Percentiles rank a stretch among this genome's conserved stretches.
phyloP scores from a whole-genome alignment of 2,797 vertebrate species.

The Gambusia yucatana region DNA sequence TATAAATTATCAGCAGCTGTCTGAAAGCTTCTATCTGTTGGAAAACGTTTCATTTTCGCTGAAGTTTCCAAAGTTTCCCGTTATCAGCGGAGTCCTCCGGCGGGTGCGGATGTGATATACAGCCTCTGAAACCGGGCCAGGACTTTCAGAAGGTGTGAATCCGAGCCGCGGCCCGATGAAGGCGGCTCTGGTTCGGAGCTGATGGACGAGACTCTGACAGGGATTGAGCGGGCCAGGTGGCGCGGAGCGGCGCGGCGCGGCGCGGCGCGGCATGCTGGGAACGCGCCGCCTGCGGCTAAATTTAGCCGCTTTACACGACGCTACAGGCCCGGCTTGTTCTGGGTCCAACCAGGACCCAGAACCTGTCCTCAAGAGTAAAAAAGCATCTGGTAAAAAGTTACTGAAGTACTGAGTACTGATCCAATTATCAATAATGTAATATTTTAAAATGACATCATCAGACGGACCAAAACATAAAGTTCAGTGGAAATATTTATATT shows the following conservation, averaged over 20 bases:
- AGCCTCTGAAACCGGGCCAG: slow-evolving; percentile 37
- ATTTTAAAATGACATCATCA: no score
- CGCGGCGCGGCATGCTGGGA: slow-evolving; percentile 72
- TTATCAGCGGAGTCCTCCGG: slow-evolving; percentile 13
- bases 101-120: slow-evolving; percentile 68
- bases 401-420: no score
- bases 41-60: slow-evolving; percentile 59
- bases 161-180: slow-evolving; percentile 44
- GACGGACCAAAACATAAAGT: no score
- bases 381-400: no score
- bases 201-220: slow-evolving; percentile 78
- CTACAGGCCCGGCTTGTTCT: slow-evolving; percentile 80
- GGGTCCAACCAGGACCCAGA: slow-evolving; percentile 20
- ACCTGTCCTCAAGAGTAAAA: no score
- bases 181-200: slow-evolving; percentile 57
- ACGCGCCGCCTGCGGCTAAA: slow-evolving; percentile 72
- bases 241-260: slow-evolving; percentile 59
- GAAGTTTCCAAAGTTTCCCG: slow-evolving; percentile 16
- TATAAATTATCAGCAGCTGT: slow-evolving; percentile 21
- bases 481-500: no score
- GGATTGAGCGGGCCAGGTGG: slow-evolving; percentile 83
- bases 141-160: slow-evolving; percentile 59
- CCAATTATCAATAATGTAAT: no score
- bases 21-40: not conserved
- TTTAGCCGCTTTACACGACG: slow-evolving; percentile 80